These are phyloP conservation scores for Abrostola triplasia DNA, from an alignment of 2,888 invertebrate species.

Conservation along the genomic window DNA sequence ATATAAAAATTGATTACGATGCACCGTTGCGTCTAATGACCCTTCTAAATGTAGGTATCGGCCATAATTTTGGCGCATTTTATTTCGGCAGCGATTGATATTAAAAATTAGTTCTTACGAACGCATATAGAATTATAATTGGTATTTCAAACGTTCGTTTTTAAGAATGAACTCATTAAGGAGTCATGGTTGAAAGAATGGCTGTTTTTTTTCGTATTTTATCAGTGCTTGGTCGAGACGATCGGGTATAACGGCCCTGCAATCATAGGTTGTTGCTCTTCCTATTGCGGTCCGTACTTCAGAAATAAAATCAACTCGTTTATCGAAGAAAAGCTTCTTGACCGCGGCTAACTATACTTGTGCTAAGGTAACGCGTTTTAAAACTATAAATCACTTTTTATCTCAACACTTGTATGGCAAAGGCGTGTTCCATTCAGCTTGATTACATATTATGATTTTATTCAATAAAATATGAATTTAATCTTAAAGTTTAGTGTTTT, in stretches of 20 bases:
- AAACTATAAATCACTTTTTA: constrained; percentile 53
- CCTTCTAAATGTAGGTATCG: constrained; percentile 49
- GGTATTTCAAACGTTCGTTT: constrained; percentile 39
- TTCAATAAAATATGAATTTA: constrained; percentile 1
- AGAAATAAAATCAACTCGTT: constrained; percentile 73
- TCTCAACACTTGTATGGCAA: constrained; percentile 34
- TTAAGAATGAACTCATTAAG: constrained; percentile 47
- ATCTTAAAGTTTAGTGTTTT: neutral
- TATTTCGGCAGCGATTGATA: constrained; percentile 43
- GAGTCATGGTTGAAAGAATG: constrained; percentile 59
- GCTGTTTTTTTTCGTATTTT: constrained; percentile 64
- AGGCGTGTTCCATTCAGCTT: constrained; percentile 22
- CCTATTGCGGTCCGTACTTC: constrained; percentile 71
- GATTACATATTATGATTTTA: constrained; percentile 14
- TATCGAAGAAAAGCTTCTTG: constrained; percentile 69
- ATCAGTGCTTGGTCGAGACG: constrained; percentile 78
- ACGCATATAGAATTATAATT: constrained; percentile 43
- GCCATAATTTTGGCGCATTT: constrained; percentile 55
- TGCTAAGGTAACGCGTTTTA: constrained; percentile 49
- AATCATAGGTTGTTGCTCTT: constrained; percentile 89
- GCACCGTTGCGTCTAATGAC: constrained; percentile 67
- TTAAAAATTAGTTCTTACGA: constrained; percentile 57
- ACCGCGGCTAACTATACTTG: constrained; percentile 45
- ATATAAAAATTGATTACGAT: constrained; percentile 74
- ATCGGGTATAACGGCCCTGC: constrained; percentile 86